Conservation (phyloP, 1,140 invertebrate species). For the Bacillus rossius region DNA sequence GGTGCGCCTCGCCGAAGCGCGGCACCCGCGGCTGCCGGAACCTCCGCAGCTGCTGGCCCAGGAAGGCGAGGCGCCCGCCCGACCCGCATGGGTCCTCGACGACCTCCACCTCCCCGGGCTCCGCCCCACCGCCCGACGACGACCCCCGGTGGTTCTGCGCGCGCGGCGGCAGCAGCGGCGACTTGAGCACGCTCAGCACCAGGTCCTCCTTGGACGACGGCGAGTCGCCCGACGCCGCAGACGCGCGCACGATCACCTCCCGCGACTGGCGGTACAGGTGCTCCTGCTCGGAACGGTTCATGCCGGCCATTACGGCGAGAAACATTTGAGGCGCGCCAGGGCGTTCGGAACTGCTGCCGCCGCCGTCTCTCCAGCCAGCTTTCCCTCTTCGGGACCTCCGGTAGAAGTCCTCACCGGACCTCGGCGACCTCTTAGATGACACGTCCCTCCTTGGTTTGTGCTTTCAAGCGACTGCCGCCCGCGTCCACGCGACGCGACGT, state of each 20-base stretch:
- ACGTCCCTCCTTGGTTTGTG: too few relatives aligned
- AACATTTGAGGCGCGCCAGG: background rate
- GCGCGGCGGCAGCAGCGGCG: constrained; percentile 42
- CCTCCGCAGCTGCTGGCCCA: constrained; percentile 41
- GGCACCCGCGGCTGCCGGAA: constrained; percentile 40
- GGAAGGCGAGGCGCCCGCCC: constrained; percentile 27
- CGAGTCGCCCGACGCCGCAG: background rate
- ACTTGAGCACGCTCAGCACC: constrained; percentile 53
- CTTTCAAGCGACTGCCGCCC: too few relatives aligned
- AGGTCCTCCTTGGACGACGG: constrained; percentile 43
- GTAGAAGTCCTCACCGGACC: too few relatives aligned
- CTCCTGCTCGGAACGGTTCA: constrained; percentile 58
- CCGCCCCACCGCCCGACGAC: constrained; percentile 4
- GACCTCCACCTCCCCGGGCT: background rate
- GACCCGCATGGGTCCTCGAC: background rate
- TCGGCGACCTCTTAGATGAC: too few relatives aligned
- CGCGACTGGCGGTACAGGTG: constrained; percentile 53
- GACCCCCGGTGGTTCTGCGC: constrained; percentile 14
- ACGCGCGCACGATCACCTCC: constrained; percentile 42
- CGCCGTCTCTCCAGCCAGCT: background rate
- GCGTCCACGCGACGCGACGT: too few relatives aligned
- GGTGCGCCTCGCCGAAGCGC: constrained; percentile 50
- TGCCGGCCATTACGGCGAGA: constrained; percentile 32
- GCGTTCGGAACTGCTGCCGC: background rate
- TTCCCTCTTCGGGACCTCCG: too few relatives aligned